phyloP scores from a whole-genome alignment of 2,888 invertebrate genomes.

The Microctonus brassicae region DNA sequence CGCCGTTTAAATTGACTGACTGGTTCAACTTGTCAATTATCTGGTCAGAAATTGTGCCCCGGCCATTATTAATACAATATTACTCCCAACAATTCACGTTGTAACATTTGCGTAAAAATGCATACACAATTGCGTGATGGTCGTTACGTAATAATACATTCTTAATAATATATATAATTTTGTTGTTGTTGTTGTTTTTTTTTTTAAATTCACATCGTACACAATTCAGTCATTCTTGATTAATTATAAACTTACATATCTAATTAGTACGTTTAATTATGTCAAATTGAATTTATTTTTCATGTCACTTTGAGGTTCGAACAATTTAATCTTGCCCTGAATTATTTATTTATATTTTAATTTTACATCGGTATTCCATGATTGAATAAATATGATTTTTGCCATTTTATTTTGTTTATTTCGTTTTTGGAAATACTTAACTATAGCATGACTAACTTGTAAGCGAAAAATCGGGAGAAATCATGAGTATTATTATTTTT shows the following conservation, averaged over 20 bases:
- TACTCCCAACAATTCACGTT: conserved; percentile 23
- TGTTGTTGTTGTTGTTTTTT: conserved; percentile 23
- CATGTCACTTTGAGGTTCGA: conserved; percentile 7
- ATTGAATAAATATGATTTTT: conserved; percentile 51
- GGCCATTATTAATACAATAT: conserved; percentile 41
- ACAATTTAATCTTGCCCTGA: conserved; percentile 10
- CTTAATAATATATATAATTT: too few relatives aligned
- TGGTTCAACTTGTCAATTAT: conserved; percentile 52
- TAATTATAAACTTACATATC: conserved; percentile 35
- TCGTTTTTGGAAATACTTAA: conserved; percentile 35
- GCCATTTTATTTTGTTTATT: conserved; percentile 42
- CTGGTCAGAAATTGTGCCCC: conserved; percentile 54
- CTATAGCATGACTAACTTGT: conserved; percentile 46
- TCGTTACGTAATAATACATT: conserved; percentile 9
- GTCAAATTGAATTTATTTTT: conserved; percentile 12
- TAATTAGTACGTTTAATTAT: conserved; percentile 35
- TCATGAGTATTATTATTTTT: conserved; percentile 35
- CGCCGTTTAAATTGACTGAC: conserved; percentile 36
- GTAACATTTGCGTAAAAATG: conserved; percentile 1
- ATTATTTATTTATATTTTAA: conserved; percentile 25
- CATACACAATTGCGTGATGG: conserved; percentile 24
- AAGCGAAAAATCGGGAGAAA: conserved; percentile 45
- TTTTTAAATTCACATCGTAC: conserved; percentile 26
- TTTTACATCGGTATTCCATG: conserved; percentile 49
- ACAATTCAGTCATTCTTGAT: conserved; percentile 43